Evolutionary conservation across 1,140 invertebrate species (phyloP), one percentile per base, ranked within the genome.

Genomic region (Vanessa tameamea): DNA sequence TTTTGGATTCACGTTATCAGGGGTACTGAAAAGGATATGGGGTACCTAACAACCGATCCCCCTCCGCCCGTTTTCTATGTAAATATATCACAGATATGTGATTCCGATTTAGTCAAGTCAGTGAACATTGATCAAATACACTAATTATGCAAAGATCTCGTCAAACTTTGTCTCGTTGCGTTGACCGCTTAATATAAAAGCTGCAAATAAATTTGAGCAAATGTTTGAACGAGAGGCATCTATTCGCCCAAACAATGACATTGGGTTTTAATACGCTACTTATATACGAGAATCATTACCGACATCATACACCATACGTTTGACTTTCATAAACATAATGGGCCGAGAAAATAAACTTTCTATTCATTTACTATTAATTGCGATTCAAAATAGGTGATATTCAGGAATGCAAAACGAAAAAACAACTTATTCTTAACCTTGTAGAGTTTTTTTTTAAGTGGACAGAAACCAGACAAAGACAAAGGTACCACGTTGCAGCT

Each of bases 301-400:
- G 43, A 64, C 63, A 47, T 67, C 73, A 66, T 5, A 53, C 73
- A 75, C 73, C 73, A 70, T 75, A 70, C 73, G 63, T 59, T 67
- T 26, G 64, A 61, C 71, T 73, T 73, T 73, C 71, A 64, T 75
- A 43, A 50, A 57, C 47, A 55, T 75, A 75, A 75, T 75, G 67
- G 64, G 37, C 65, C 67, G 69, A 71, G 73, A 71, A 73, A 76
- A 76, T 72, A 20, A 65, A 65, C 74, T 76, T 76, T 76, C 74
- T 76, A 76, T 50, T 65, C 47, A 61, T 50, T 69, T 31, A 53
- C 66, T 15, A 57, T 16, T n/a, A 47, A 31, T 43, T 47, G 1
- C 13, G 15, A 69, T 47, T 5, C 37, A 14, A 26, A 57, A 47
- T 57, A 16, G 13, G 20, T 51, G 16, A n/a, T 53, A 31, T 37